Evolutionary conservation across 1,140 invertebrate genomes (phyloP), one percentile per base, ranked within the genome.

Genomic region (Ooceraea biroi): DNA sequence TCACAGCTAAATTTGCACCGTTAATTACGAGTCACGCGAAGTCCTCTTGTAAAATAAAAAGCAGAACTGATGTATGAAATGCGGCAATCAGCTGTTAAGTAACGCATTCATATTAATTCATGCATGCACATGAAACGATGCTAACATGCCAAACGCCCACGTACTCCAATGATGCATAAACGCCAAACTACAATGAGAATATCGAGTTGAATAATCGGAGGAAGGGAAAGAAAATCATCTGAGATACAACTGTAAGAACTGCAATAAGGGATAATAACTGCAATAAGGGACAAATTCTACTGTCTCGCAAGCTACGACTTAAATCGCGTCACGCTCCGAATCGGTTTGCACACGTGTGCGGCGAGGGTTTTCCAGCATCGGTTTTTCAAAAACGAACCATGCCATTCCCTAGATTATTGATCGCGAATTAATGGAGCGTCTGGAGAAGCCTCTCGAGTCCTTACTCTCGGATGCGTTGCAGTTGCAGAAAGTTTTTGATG

Each of bases 381-480:
- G 36, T n/a, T 68, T 69, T 74, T 82, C 52, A 84, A 68, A 63
- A 66, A 44, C 7, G n/a, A 76, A 2, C 74, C 50, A 52, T 44
- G 5, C 27, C 36, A 69, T 27, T 63, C 41, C 27, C 22, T 44
- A 65, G 14, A 71, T 73, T 10, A 25, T 58, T 10, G 60, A 4
- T 14, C 50, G 55, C 50, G 55, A 84, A 71, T 41, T 57, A 52
- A 58, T 74, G 27, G 55, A 63, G 1, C 41, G 11, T 71, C 74
- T 63, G 69, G 65, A 80, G 44, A 46, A 58, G 61, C 46, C 36
- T 50, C 27, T 46, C 50, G 27, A 58, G 25, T 58, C 61, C 93
- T 94, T 93, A 94, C 94, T 93, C 89, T 91, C 91, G 94, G 57
- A 94, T 91, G 78, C 92, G 92, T 74, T 92, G 92, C 68, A 93